These are phyloP conservation scores for Hippopotamyrus pictus DNA, from an alignment of 2,797 vertebrate genomes.

Conservation along the genomic window DNA sequence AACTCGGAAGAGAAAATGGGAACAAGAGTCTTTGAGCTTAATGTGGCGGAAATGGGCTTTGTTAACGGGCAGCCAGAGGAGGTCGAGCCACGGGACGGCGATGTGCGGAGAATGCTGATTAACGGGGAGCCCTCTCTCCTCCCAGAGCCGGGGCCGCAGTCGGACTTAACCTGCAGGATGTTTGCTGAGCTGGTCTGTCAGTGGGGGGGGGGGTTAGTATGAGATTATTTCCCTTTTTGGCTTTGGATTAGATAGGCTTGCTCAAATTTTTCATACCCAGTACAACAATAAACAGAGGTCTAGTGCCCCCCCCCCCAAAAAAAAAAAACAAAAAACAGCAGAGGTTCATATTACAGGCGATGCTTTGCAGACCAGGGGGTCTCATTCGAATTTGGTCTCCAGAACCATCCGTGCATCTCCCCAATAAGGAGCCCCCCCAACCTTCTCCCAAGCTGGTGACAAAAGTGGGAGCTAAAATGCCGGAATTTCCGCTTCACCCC, in stretches of 20 bases:
- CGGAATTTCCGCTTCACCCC: not conserved
- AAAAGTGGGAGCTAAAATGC: not conserved
- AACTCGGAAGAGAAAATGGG: not conserved
- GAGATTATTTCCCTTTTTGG: not conserved
- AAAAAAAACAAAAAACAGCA: not conserved
- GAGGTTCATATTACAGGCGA: not conserved
- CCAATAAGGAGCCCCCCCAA: not conserved
- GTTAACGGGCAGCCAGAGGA: not conserved
- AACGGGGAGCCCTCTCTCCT: not conserved
- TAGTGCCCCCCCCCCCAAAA: not conserved
- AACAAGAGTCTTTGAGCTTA: not conserved
- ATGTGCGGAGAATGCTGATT: not conserved
- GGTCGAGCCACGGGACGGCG: not conserved
- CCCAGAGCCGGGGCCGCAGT: not conserved
- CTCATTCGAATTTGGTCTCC: not conserved
- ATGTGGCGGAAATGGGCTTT: not conserved
- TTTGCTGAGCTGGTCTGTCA: not conserved
- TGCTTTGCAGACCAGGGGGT: not conserved
- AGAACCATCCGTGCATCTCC: not conserved
- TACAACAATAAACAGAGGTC: not conserved
- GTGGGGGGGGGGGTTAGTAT: not conserved
- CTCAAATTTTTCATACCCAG: not conserved
- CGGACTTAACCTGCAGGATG: not conserved
- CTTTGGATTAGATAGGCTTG: not conserved
- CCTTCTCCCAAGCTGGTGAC: not conserved